Percentiles rank a stretch among this genome's conserved stretches.
phyloP scores from a whole-genome alignment of 2,797 vertebrate genomes.

The Helarctos malayanus region DNA sequence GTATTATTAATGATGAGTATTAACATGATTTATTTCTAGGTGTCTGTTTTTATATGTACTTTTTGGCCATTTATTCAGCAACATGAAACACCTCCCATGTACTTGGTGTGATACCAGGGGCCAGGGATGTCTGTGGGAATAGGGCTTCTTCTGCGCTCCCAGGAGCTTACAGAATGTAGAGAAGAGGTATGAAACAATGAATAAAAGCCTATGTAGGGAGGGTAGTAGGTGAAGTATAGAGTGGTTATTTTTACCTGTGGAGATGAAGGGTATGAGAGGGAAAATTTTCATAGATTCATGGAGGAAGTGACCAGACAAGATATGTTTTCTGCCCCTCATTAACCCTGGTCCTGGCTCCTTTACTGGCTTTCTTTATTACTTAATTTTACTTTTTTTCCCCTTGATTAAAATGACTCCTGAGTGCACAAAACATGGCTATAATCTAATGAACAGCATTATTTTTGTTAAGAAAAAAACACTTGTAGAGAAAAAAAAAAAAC shows the following conservation, averaged over 20 bases:
- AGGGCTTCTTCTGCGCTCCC: neutral
- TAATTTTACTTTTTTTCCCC: constrained; percentile 14
- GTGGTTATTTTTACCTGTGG: neutral
- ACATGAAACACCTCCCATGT: neutral
- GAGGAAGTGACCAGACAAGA: neutral
- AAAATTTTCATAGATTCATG: neutral
- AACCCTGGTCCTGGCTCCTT: neutral
- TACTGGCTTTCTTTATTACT: constrained; percentile 50
- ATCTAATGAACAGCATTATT: constrained; percentile 63
- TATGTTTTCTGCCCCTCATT: neutral
- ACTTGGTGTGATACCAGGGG: neutral
- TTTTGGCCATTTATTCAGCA: neutral
- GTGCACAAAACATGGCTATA: constrained; percentile 8
- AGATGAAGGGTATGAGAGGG: neutral
- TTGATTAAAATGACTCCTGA: constrained; percentile 68
- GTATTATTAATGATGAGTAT: neutral
- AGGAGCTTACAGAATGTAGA: neutral
- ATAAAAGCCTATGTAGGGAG: neutral
- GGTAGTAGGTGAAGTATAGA: neutral
- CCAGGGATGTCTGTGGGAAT: neutral
- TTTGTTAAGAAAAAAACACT: neutral
- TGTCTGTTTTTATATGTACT: neutral
- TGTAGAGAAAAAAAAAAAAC: neutral
- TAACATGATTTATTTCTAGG: neutral
- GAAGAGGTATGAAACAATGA: neutral